phyloP scores from a whole-genome alignment of 2,888 invertebrate genomes.

The Euzophera pinguis region DNA sequence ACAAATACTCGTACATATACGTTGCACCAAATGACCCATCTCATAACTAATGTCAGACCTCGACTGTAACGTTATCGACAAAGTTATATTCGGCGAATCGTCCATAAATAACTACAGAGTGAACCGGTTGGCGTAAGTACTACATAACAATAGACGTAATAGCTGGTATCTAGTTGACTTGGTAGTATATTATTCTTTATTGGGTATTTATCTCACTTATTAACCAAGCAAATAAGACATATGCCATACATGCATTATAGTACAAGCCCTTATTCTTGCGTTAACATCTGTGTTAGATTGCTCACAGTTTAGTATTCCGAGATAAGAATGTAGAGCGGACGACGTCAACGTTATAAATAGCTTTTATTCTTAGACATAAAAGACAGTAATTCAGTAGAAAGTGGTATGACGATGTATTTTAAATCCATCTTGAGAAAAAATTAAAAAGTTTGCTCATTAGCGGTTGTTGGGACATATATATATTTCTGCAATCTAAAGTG shows the following conservation, averaged over 20 bases:
- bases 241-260: neutral
- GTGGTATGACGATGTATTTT: slow-evolving; percentile 47
- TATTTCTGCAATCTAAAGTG: too few species aligned
- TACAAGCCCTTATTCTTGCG: slow-evolving; percentile 27
- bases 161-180: slow-evolving; percentile 4
- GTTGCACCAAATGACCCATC: neutral
- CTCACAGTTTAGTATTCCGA: slow-evolving; percentile 44
- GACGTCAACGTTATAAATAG: slow-evolving; percentile 76
- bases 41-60: neutral
- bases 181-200: neutral
- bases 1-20: neutral
- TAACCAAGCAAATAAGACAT: neutral
- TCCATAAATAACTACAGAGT: slow-evolving; percentile 19
- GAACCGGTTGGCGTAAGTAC: slow-evolving; percentile 16
- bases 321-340: slow-evolving; percentile 72
- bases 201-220: neutral
- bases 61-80: slow-evolving; percentile 6
- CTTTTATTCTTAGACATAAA: slow-evolving; percentile 64
- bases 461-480: too few species aligned
- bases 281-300: slow-evolving; percentile 55
- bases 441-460: too few species aligned
- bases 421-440: too few species aligned
- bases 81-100: slow-evolving; percentile 16
- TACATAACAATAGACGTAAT: slow-evolving; percentile 17
- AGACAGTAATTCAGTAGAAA: slow-evolving; percentile 53